These are phyloP conservation scores for Myodes glareolus DNA, from an alignment of 2,113 vertebrate species.

Conservation along the genomic window DNA sequence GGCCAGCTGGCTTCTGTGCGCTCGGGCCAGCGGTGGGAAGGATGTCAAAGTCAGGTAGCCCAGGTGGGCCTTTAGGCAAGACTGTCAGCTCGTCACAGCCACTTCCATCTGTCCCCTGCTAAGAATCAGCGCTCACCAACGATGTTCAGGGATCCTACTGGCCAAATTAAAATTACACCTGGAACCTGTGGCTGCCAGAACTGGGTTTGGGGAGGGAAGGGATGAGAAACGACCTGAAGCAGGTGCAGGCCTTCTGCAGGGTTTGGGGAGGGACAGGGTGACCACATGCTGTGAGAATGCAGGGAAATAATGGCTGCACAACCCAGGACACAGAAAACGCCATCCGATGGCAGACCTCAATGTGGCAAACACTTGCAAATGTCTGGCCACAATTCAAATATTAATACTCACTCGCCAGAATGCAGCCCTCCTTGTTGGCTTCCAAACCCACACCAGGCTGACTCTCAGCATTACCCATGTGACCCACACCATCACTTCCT, in stretches of 20 bases:
- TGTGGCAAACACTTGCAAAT: not conserved
- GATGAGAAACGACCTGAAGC: not conserved
- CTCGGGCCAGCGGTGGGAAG: not conserved
- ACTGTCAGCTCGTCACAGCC: not conserved
- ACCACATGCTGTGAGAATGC: not conserved
- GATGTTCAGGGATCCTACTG: not conserved
- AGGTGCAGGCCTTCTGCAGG: not conserved
- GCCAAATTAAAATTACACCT: not conserved
- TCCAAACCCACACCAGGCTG: not conserved
- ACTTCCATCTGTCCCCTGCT: too few relatives aligned
- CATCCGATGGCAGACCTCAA: not conserved
- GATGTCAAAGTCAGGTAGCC: not conserved
- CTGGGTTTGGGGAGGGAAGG: not conserved
- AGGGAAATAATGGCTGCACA: not conserved
- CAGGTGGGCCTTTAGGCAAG: not conserved
- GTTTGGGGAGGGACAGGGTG: not conserved
- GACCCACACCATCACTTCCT: not conserved
- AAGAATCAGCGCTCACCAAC: not conserved
- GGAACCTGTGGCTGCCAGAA: not conserved
- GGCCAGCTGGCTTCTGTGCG: not conserved
- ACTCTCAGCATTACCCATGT: not conserved
- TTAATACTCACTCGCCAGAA: not conserved
- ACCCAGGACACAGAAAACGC: not conserved
- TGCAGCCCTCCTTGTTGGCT: not conserved
- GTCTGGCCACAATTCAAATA: not conserved